Conservation (phyloP, 2,113 vertebrate genomes). For the Meles meles region DNA sequence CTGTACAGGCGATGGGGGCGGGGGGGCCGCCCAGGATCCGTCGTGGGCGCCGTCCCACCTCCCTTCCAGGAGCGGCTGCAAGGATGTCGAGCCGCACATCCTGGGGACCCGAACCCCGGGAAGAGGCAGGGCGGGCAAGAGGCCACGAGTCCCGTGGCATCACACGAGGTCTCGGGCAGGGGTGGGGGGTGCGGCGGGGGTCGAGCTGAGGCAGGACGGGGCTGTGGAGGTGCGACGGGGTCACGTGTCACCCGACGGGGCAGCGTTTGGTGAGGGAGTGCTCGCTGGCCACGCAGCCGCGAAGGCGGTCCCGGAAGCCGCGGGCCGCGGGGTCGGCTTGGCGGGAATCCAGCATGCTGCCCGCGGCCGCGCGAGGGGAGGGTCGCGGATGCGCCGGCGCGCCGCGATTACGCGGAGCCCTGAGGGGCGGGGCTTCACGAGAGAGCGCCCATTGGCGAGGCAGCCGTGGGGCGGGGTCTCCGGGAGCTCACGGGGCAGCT, state of each 20-base stretch:
- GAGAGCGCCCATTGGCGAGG: not conserved
- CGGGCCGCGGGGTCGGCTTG: too few species aligned
- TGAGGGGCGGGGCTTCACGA: not conserved
- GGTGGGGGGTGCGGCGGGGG: rapidly evolving
- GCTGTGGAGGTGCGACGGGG: not conserved
- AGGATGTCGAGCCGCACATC: not conserved
- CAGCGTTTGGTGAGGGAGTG: not conserved
- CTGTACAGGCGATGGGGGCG: not conserved
- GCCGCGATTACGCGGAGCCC: too few species aligned
- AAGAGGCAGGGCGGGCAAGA: too few species aligned
- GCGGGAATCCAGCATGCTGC: too few species aligned
- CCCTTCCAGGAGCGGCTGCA: not conserved
- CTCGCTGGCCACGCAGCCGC: not conserved
- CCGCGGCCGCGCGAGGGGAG: too few species aligned
- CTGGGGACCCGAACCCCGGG: not conserved
- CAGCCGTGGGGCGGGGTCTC: not conserved
- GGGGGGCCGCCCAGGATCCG: not conserved
- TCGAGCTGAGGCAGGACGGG: rapidly evolving
- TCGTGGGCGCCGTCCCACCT: too few species aligned
- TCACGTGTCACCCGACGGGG: not conserved
- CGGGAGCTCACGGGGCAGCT: not conserved
- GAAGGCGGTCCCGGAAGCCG: not conserved
- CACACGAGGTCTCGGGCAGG: not conserved
- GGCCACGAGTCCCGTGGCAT: not conserved
- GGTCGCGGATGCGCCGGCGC: not conserved